Percentiles rank a stretch among this genome's conserved stretches.
phyloP scores from a whole-genome alignment of 2,797 vertebrate species.

The Hylomyscus alleni region DNA sequence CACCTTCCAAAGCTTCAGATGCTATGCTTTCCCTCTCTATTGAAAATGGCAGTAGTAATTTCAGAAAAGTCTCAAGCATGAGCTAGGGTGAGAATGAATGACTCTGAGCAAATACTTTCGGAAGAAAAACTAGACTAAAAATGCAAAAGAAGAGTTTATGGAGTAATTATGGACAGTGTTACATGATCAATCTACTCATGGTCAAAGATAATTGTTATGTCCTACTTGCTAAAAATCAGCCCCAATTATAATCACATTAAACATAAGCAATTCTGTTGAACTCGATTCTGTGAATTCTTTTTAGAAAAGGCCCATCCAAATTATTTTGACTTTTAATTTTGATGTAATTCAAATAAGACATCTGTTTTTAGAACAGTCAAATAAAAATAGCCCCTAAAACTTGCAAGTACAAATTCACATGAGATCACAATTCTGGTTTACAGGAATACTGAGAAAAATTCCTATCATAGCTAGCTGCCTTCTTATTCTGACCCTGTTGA shows the following conservation, averaged over 20 bases:
- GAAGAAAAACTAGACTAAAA: constrained; percentile 44
- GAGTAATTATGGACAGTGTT: not conserved
- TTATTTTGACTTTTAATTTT: constrained; percentile 60
- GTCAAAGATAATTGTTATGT: constrained; percentile 35
- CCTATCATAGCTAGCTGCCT: not conserved
- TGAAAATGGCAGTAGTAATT: not conserved
- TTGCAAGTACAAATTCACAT: constrained; percentile 3
- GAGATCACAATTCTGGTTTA: constrained; percentile 41
- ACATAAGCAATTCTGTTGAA: constrained; percentile 37
- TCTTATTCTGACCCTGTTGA: constrained; percentile 10
- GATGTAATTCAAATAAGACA: constrained; percentile 60
- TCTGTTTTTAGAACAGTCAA: constrained; percentile 1
- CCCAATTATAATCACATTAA: constrained; percentile 50
- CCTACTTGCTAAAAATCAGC: constrained; percentile 52
- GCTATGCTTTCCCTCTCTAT: not conserved
- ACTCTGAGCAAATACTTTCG: too few species aligned
- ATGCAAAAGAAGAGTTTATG: not conserved
- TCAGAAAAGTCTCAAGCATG: not conserved
- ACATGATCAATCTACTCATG: not conserved
- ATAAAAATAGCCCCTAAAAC: constrained; percentile 54
- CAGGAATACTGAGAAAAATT: not conserved
- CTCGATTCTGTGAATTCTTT: constrained; percentile 49
- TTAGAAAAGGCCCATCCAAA: constrained; percentile 39
- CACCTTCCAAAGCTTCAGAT: not conserved
- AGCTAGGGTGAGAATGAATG: not conserved